Conservation (phyloP, 2,113 vertebrate genomes). For the Odontophorus gujanensis region DNA sequence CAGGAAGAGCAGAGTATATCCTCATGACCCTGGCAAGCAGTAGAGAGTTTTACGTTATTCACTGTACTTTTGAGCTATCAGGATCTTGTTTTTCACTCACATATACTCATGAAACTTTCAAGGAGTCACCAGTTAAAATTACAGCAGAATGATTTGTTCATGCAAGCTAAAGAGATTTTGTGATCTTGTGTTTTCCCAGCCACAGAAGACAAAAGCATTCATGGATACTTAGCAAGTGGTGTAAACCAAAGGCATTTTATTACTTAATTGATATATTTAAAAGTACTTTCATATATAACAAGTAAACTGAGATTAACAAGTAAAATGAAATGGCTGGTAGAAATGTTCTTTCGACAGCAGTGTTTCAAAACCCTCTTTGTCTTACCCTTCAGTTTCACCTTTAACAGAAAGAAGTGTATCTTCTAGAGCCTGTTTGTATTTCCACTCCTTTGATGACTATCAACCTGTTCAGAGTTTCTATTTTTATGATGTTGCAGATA, state of each 20-base stretch:
- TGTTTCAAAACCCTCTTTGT: neutral
- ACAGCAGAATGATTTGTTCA: neutral
- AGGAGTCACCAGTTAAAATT: neutral
- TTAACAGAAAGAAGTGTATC: neutral
- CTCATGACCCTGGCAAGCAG: neutral
- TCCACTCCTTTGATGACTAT: neutral
- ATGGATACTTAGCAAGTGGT: neutral
- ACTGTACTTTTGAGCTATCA: neutral
- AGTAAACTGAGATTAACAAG: neutral
- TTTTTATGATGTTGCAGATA: no score
- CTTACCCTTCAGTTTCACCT: neutral
- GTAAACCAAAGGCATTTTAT: neutral
- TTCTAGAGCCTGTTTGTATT: neutral
- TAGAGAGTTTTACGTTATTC: neutral
- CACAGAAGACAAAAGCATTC: neutral
- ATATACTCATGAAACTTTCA: neutral
- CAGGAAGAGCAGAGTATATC: neutral
- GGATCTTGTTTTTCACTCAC: neutral
- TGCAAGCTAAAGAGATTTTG: neutral
- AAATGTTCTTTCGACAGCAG: neutral
- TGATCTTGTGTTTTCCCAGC: neutral
- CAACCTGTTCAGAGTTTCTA: neutral
- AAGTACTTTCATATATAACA: neutral
- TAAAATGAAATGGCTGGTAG: neutral
- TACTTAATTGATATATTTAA: constrained; percentile 34